A percentile compares a stretch with the other conserved stretches of the same genome.
Evolutionary conservation across 2,797 vertebrate species (phyloP).

Genomic region (Danionella dracula): DNA sequence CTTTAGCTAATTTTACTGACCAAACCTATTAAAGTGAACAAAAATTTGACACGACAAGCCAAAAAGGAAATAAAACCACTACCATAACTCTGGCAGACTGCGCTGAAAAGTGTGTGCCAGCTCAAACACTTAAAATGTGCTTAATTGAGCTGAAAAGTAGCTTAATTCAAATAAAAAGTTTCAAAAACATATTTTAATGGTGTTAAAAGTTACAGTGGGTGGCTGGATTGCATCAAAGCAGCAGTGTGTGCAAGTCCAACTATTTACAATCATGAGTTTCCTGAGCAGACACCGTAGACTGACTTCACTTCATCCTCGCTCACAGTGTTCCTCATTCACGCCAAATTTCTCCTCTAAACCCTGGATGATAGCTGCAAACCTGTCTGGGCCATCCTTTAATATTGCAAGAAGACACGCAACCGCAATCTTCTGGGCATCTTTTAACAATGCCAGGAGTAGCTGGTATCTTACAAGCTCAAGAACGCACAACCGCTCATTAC

Average conservation of each 20-base stretch:
- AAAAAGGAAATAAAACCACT: no score
- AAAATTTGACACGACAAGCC: no score
- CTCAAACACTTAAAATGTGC: no score
- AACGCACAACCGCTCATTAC: constrained; percentile 28
- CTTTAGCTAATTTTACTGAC: no score
- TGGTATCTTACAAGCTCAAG: constrained; percentile 27
- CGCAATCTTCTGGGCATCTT: constrained; percentile 28
- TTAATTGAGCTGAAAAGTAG: constrained; percentile 42
- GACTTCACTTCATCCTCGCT: constrained; percentile 50
- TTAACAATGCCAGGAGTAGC: constrained; percentile 31
- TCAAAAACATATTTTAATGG: background rate
- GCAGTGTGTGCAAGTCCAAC: constrained; percentile 48
- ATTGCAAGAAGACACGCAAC: constrained; percentile 2
- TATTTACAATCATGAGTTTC: constrained; percentile 42
- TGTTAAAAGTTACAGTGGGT: constrained; percentile 47
- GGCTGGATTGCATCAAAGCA: constrained; percentile 51
- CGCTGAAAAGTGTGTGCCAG: no score
- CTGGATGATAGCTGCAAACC: constrained; percentile 25
- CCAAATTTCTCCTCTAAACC: constrained; percentile 11
- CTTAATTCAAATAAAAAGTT: background rate
- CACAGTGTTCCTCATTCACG: constrained; percentile 59
- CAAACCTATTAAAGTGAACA: no score
- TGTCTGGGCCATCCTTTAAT: background rate
- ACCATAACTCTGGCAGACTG: no score
- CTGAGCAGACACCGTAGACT: constrained; percentile 49